Evolutionary conservation across 2,888 invertebrate genomes (phyloP), one percentile per base, ranked within the genome.

Genomic region (Oscheius sp.): DNA sequence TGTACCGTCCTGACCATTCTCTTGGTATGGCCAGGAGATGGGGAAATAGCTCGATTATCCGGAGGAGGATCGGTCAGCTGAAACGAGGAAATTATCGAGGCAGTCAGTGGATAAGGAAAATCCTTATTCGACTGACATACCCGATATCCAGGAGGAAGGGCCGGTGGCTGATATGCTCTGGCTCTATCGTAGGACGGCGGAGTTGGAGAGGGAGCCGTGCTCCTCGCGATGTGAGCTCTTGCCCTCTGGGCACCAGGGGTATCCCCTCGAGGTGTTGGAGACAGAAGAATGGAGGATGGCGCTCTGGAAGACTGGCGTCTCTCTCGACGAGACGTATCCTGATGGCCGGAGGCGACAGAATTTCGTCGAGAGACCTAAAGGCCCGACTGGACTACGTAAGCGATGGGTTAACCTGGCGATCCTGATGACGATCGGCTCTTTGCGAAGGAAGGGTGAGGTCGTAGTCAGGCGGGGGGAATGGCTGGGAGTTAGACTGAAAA

Each of bases 171-270:
- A 72, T 84, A 85, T 6, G 78, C 71, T 36, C 79, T 67, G 4
- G 85, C 85, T 14, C 78, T 56, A 24, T 80, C 80, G 50, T 85
- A 85, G 4, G 81, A 75, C n/a, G 76, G 73, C 2, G 85, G 85
- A 22, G 82, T 75, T 1, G 85, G 85, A n/a, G 79, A 79, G 8
- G 75, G 71, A n/a, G 79, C 78, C 0, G 80, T 78, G 3, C 74
- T 68, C 20, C 73, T 38, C 2, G 74, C 74, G 41, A 80, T 80
- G 32, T 73, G 73, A n/a, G 71, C 69, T 8, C 77, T 59, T 1
- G 74, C 78, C 22, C 77, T 56, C 1, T 68, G 68, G 3, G 77
- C 77, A 45, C 71, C 70, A 3, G 77, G 75, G 8, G 77, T 77
- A 14, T 72, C 73, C n/a, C 73, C 70, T 22, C 75, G 22, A 24